Evolutionary conservation across 2,888 invertebrate species (phyloP).

Genomic region (Blera fallax): DNA sequence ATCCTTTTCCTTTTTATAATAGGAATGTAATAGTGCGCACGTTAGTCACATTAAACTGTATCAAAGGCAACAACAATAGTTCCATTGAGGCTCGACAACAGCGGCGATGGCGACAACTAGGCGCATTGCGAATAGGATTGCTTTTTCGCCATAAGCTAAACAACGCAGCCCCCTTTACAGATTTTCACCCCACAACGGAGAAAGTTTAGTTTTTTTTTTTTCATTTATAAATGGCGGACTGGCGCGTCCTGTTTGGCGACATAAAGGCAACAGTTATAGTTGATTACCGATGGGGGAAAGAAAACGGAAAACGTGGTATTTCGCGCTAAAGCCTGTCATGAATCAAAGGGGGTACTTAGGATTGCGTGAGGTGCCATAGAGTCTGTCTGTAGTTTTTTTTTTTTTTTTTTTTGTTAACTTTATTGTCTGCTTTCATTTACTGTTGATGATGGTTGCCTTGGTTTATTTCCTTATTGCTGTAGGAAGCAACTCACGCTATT

Average conservation of each 20-base stretch:
- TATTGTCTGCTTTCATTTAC: conserved; percentile 18
- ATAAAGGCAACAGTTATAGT: conserved; percentile 63
- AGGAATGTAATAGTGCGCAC: neutral
- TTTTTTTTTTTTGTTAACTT: neutral
- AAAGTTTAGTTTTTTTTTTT: neutral
- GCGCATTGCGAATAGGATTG: conserved; percentile 25
- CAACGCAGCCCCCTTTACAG: conserved; percentile 39
- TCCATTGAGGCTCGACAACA: conserved; percentile 4
- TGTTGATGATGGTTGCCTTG: conserved; percentile 1
- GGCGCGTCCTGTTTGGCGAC: conserved; percentile 68
- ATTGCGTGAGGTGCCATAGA: conserved; percentile 66
- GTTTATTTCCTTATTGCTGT: conserved; percentile 32
- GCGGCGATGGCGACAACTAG: conserved; percentile 54
- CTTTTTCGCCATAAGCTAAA: neutral
- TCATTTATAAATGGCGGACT: conserved; percentile 50
- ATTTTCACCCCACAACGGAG: conserved; percentile 6
- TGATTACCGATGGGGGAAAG: conserved; percentile 36
- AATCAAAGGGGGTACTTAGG: conserved; percentile 28
- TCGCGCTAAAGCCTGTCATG: conserved; percentile 33
- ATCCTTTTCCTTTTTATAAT: conserved; percentile 5
- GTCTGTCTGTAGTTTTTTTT: conserved; percentile 53
- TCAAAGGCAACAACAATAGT: conserved; percentile 14
- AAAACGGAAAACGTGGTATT: conserved; percentile 13
- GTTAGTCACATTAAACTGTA: neutral
- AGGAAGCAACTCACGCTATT: conserved; percentile 10